Conservation (phyloP, 2,797 vertebrate species). For the Rhabdophis nuchalis region DNA sequence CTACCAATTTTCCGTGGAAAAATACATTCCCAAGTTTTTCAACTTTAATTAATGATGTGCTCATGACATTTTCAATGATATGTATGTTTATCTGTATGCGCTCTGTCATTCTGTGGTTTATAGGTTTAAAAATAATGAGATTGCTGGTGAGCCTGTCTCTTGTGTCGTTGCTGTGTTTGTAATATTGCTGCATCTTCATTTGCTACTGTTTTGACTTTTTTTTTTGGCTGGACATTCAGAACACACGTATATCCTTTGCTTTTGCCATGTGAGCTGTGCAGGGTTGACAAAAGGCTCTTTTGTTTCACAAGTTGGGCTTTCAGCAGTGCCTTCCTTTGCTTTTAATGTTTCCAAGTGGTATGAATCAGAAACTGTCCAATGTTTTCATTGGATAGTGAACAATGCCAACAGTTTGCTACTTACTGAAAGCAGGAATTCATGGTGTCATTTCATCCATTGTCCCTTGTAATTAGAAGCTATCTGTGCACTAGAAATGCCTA, state of each 20-base stretch:
- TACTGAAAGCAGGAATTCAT: slow-evolving; percentile 28
- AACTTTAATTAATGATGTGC: not conserved
- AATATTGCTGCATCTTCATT: not conserved
- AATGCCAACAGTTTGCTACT: slow-evolving; percentile 13
- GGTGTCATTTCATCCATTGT: slow-evolving; percentile 27
- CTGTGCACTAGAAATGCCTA: slow-evolving; percentile 19
- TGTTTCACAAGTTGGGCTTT: slow-evolving; percentile 22
- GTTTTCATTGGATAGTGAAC: slow-evolving; percentile 52
- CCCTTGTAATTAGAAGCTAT: slow-evolving; percentile 21
- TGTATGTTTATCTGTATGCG: not conserved
- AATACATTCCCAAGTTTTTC: not conserved
- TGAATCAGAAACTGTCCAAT: slow-evolving; percentile 9
- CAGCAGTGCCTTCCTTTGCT: not conserved
- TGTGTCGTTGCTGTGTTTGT: not conserved
- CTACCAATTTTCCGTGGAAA: not conserved
- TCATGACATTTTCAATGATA: not conserved
- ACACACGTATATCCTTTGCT: not conserved
- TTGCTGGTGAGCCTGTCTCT: not conserved
- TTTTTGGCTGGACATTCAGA: slow-evolving; percentile 22
- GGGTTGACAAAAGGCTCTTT: slow-evolving; percentile 28
- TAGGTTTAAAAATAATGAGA: not conserved
- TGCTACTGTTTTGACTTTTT: not conserved
- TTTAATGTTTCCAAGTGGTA: slow-evolving; percentile 21
- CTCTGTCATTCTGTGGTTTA: not conserved
- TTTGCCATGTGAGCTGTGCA: not conserved